These are phyloP conservation scores for Lycia hirtaria DNA, from an alignment of 2,888 invertebrate genomes.

Conservation along the genomic window DNA sequence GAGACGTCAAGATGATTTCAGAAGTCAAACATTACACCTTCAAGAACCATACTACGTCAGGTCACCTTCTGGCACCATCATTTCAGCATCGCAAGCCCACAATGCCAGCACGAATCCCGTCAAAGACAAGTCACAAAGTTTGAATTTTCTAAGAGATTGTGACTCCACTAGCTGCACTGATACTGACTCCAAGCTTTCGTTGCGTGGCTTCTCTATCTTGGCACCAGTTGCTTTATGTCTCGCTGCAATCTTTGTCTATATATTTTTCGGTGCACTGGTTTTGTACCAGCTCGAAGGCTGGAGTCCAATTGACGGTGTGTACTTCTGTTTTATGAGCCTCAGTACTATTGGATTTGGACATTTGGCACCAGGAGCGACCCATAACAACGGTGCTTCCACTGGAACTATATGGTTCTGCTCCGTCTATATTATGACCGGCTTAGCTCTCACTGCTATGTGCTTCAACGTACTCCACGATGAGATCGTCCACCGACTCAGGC, in stretches of 20 bases:
- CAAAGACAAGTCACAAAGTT: conserved; percentile 75
- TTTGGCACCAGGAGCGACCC: conserved; percentile 89
- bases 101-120: conserved; percentile 72
- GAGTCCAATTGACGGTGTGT: conserved; percentile 95
- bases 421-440: conserved; percentile 94
- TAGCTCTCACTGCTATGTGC: conserved; percentile 96
- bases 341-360: conserved; percentile 97
- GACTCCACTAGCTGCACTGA: conserved; percentile 87
- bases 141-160: conserved; percentile 79
- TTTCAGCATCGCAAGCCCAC: conserved; percentile 82
- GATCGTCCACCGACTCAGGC: conserved; percentile 92
- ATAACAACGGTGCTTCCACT: conserved; percentile 78
- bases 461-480: conserved; percentile 96
- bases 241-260: conserved; percentile 95
- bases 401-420: conserved; percentile 96
- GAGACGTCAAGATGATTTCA: conserved; percentile 88
- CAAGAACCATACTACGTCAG: conserved; percentile 90
- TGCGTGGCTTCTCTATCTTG: conserved; percentile 91
- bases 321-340: conserved; percentile 98
- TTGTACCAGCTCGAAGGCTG: conserved; percentile 96
- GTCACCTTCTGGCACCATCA: conserved; percentile 82
- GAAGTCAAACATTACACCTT: conserved; percentile 86
- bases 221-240: conserved; percentile 96
- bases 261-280: conserved; percentile 95
- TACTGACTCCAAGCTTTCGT: conserved; percentile 88